Evolutionary conservation across 2,797 vertebrate genomes (phyloP).

Genomic region (Sylvia borin): DNA sequence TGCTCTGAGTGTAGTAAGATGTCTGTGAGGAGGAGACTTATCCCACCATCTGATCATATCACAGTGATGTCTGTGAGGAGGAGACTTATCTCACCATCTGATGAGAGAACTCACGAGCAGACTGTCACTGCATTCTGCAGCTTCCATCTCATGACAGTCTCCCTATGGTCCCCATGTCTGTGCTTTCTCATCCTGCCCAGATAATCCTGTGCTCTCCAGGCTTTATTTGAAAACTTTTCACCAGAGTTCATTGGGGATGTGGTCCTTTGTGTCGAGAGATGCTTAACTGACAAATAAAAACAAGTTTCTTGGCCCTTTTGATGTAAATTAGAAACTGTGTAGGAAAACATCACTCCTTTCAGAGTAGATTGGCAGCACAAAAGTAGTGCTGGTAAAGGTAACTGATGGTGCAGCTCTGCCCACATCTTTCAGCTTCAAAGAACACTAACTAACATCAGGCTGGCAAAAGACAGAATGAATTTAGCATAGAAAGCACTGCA

Average conservation of each 20-base stretch:
- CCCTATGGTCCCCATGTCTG: neutral
- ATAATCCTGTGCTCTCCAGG: neutral
- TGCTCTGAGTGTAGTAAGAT: no score
- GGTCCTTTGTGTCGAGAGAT: neutral
- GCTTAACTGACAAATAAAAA: neutral
- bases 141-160: neutral
- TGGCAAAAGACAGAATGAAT: neutral
- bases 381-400: no score
- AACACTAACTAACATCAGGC: neutral
- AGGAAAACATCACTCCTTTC: neutral
- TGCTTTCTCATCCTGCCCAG: neutral
- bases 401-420: neutral
- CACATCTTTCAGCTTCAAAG: neutral
- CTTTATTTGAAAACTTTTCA: neutral
- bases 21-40: no score
- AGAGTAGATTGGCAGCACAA: neutral
- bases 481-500: neutral
- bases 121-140: neutral
- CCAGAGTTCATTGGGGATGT: neutral
- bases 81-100: neutral
- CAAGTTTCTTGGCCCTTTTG: neutral
- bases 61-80: no score
- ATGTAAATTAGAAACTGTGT: neutral
- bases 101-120: neutral
- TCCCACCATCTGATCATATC: no score